Evolutionary conservation across 1,140 invertebrate genomes (phyloP).

Genomic region (Bactericera cockerelli): DNA sequence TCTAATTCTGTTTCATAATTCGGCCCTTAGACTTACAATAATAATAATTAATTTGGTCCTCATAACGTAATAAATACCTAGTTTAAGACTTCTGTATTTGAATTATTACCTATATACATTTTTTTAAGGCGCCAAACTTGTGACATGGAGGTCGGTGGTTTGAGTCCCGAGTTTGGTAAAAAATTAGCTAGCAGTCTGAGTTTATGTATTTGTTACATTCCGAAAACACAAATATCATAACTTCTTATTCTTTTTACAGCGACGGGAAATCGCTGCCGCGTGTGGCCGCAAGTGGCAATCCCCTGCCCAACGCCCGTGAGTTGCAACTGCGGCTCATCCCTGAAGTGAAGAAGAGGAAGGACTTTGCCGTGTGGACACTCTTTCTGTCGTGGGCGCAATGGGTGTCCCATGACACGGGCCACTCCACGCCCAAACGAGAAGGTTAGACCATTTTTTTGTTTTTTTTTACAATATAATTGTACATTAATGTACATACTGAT

Average conservation of each 20-base stretch:
- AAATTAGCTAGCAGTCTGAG: not conserved
- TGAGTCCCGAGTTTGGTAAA: too few species aligned
- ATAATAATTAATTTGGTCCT: too few species aligned
- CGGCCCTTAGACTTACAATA: too few species aligned
- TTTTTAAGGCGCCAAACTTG: too few species aligned
- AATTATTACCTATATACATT: too few species aligned
- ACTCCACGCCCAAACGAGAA: not conserved
- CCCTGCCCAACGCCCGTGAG: constrained; percentile 33
- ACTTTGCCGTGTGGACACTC: constrained; percentile 27
- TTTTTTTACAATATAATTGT: too few species aligned
- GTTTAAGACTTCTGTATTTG: too few species aligned
- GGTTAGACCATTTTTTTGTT: too few species aligned
- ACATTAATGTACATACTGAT: too few species aligned
- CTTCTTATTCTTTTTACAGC: constrained; percentile 2
- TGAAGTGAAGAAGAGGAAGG: constrained; percentile 28
- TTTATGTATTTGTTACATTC: not conserved
- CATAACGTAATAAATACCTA: too few species aligned
- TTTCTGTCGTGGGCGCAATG: constrained; percentile 43
- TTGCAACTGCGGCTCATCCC: constrained; percentile 33
- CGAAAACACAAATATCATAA: not conserved
- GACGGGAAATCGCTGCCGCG: constrained; percentile 33
- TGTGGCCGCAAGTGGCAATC: constrained; percentile 28
- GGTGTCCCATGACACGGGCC: constrained; percentile 34
- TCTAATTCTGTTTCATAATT: too few species aligned
- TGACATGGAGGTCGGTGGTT: too few species aligned